Percentiles rank a stretch among this genome's conserved stretches.
These are phyloP conservation scores for Zele albiditarsus DNA, from an alignment of 2,888 invertebrate genomes.

Conservation along the genomic window DNA sequence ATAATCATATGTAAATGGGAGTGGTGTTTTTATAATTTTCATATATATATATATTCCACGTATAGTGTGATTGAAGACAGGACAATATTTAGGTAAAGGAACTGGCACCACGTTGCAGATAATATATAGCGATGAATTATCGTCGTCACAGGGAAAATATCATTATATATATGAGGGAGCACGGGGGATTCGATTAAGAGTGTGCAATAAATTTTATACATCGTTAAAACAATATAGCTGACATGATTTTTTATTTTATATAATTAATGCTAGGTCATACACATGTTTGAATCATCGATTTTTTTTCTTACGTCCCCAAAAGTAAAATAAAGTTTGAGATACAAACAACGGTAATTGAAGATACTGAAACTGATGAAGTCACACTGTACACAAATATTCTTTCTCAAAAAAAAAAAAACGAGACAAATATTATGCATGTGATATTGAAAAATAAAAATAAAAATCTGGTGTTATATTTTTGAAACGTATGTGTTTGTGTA, in stretches of 20 bases:
- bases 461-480: too few species aligned
- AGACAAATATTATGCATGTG: too few species aligned
- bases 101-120: neutral
- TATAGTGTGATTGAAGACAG: neutral
- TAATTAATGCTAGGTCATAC: too few species aligned
- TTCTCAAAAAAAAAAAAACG: too few species aligned
- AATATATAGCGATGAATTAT: neutral
- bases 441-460: too few species aligned
- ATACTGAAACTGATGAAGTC: too few species aligned
- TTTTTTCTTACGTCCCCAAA: neutral
- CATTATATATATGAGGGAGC: slow-evolving; percentile 6
- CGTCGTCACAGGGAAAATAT: neutral
- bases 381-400: too few species aligned
- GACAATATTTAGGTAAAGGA: too few species aligned
- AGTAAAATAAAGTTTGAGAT: neutral
- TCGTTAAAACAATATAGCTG: neutral
- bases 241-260: neutral
- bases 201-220: slow-evolving; percentile 27
- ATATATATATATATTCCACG: neutral
- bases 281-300: neutral
- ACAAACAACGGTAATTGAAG: too few species aligned
- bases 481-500: too few species aligned
- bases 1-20: neutral
- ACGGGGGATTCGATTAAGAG: slow-evolving; percentile 20
- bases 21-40: neutral